These are phyloP conservation scores for Oegoconia quadripuncta DNA, from an alignment of 2,888 invertebrate genomes.

Conservation along the genomic window DNA sequence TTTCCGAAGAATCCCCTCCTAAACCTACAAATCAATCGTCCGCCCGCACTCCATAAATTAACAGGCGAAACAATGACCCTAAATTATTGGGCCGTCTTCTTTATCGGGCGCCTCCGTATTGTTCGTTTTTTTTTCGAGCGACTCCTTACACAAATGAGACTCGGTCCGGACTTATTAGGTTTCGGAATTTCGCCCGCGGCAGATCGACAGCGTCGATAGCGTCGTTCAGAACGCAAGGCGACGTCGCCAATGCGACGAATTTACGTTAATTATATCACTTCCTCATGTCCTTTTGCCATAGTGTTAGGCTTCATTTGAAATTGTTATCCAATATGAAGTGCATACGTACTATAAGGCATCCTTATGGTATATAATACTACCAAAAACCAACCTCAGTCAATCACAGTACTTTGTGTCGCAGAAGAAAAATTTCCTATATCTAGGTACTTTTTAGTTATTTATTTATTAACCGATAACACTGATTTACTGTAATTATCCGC, in stretches of 20 bases:
- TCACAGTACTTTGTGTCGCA: no score
- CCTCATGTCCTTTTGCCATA: slow-evolving; percentile 49
- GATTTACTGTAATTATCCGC: slow-evolving; percentile 32
- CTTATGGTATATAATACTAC: no score
- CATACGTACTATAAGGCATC: no score
- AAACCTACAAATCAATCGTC: slow-evolving; percentile 75
- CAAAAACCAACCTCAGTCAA: no score
- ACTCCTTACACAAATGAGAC: slow-evolving; percentile 75
- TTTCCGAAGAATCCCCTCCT: slow-evolving; percentile 52
- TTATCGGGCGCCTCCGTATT: slow-evolving; percentile 61
- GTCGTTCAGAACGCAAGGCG: slow-evolving; percentile 29
- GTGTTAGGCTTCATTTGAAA: slow-evolving; percentile 45
- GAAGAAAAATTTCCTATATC: no score
- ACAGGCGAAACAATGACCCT: slow-evolving; percentile 74
- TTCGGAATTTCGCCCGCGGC: slow-evolving; percentile 64
- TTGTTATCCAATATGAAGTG: no score
- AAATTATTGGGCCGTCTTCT: slow-evolving; percentile 73
- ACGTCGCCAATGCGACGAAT: slow-evolving; percentile 32
- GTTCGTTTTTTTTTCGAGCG: slow-evolving; percentile 62
- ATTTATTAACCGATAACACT: no score
- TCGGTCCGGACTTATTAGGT: slow-evolving; percentile 71
- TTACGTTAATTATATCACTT: slow-evolving; percentile 64
- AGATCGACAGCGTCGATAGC: slow-evolving; percentile 69
- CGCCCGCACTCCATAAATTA: slow-evolving; percentile 76
- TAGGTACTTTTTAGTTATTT: no score